Base-by-base conservation (phyloP, 1,140 invertebrate species). In the Babylonia areolata region DNA sequence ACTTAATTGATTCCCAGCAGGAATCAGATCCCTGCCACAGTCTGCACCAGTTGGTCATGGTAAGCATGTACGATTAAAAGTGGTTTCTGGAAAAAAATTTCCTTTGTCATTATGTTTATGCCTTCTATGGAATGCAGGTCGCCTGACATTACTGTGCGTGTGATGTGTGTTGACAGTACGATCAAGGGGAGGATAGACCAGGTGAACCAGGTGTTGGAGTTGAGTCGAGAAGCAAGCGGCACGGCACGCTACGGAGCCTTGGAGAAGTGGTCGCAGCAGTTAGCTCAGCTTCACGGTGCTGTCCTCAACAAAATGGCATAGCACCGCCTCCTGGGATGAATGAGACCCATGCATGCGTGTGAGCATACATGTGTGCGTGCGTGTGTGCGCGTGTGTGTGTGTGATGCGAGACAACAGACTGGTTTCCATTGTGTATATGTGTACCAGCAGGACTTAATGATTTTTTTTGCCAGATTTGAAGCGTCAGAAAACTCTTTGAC, bases 121-220 rank as follows among this genome's bases (percentile, higher is more conserved):
- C n/a, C n/a, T n/a, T n/a, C n/a, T n/a, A n/a, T n/a, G n/a, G n/a
- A n/a, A n/a, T n/a, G n/a, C n/a, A n/a, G n/a, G n/a, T n/a, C n/a
- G n/a, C n/a, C n/a, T n/a, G n/a, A n/a, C n/a, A n/a, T n/a, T n/a
- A n/a, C n/a, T n/a, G n/a, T n/a, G n/a, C n/a, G n/a, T n/a, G n/a
- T n/a, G n/a, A n/a, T n/a, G n/a, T 82, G 3, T 81, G 42, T 81
- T 9, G 23, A 40, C 87, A 98, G 97, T 94, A 99, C 98, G n/a
- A 98, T 99, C 92, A 96, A 97, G 93, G 98, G 98, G 15, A 96
- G 98, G 89, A 99, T 99, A 92, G 98, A 99, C 95, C 98, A 99
- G 87, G 96, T 99, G 64, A 98, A 99, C 95, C 97, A 98, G 94
- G 98, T 99, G 75, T 95, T 99, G 85, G 97, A 99, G 94, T 94